Evolutionary conservation across 2,888 invertebrate species (phyloP).

Genomic region (Mythimna impura): DNA sequence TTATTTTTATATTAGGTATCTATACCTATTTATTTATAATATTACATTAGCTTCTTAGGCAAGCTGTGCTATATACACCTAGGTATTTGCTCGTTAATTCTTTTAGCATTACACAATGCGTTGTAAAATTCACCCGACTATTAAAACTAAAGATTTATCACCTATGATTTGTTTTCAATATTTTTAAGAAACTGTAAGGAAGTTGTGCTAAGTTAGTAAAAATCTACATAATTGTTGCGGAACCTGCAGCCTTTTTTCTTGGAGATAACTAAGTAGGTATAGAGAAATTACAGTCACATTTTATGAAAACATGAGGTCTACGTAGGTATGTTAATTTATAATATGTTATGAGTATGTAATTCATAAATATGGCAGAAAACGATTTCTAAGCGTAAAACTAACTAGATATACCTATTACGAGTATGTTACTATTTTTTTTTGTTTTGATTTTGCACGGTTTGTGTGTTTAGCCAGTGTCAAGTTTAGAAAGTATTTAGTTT

Average conservation of each 20-base stretch:
- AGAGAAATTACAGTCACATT: background rate
- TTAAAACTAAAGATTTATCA: background rate
- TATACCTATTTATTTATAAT: background rate
- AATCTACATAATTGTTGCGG: background rate
- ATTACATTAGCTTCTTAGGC: background rate
- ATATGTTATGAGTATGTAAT: too few relatives aligned
- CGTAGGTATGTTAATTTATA: too few relatives aligned
- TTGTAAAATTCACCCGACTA: background rate
- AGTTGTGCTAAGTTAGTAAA: background rate
- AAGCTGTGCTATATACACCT: background rate
- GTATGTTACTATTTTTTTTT: too few relatives aligned
- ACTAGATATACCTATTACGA: too few relatives aligned
- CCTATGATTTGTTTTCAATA: background rate
- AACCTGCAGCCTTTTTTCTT: background rate
- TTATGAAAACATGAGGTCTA: background rate
- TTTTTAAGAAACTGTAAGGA: background rate
- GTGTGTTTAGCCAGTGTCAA: too few relatives aligned
- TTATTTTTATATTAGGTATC: slow-evolving; percentile 13
- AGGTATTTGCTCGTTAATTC: background rate
- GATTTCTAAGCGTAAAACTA: background rate
- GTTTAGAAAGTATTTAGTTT: too few relatives aligned
- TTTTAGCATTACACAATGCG: slow-evolving; percentile 6
- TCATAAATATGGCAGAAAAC: background rate
- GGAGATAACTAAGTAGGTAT: too few relatives aligned
- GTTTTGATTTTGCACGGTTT: too few relatives aligned